phyloP scores from a whole-genome alignment of 2,797 vertebrate genomes.

The Cyprinella venusta region DNA sequence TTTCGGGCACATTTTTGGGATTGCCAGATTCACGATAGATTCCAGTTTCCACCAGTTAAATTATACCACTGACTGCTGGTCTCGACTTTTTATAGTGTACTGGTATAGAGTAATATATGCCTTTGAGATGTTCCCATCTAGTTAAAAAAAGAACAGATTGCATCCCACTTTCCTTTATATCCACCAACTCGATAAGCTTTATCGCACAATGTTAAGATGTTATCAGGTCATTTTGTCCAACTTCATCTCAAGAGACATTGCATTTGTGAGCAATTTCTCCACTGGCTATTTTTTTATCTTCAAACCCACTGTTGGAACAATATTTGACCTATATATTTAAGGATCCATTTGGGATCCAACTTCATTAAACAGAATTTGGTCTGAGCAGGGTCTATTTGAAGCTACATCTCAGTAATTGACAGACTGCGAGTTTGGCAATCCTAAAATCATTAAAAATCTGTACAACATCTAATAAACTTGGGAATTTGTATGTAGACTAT shows the following conservation, averaged over 20 bases:
- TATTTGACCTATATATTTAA: not conserved
- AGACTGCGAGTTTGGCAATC: too few species aligned
- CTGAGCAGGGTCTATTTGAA: not conserved
- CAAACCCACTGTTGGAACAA: not conserved
- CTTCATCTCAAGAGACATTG: constrained; percentile 13
- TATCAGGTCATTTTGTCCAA: constrained; percentile 12
- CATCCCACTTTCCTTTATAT: constrained; percentile 31
- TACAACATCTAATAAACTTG: too few species aligned
- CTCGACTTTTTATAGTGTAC: not conserved
- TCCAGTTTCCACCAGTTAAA: not conserved
- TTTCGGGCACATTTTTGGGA: not conserved
- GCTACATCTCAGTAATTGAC: not conserved
- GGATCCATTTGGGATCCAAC: not conserved
- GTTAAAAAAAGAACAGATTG: constrained; percentile 13
- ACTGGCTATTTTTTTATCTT: constrained; percentile 6
- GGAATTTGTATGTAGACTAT: too few species aligned
- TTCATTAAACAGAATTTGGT: not conserved
- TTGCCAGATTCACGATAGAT: not conserved
- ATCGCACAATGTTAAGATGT: constrained; percentile 17
- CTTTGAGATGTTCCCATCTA: not conserved
- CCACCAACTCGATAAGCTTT: not conserved
- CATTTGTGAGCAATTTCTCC: constrained; percentile 20
- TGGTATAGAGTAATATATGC: constrained; percentile 1
- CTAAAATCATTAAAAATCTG: too few species aligned
- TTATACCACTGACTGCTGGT: constrained; percentile 8